Evolutionary conservation across 2,113 vertebrate species (phyloP).

Genomic region (Saguinus imperator): DNA sequence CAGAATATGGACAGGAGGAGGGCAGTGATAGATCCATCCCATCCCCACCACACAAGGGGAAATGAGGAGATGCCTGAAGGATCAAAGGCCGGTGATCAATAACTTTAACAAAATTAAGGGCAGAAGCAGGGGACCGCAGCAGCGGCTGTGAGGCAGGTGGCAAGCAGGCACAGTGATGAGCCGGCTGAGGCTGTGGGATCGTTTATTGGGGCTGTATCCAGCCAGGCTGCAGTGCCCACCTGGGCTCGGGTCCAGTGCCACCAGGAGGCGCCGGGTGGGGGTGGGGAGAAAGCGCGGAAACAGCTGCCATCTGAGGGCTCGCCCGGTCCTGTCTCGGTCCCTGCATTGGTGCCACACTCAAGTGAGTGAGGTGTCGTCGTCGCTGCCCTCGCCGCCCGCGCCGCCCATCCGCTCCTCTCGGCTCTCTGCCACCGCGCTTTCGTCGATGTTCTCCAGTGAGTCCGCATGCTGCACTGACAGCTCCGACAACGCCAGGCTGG

Average conservation of each 20-base stretch:
- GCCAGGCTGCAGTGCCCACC: constrained; percentile 21
- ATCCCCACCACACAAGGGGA: not conserved
- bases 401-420: constrained; percentile 84
- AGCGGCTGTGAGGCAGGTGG: not conserved
- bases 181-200: constrained; percentile 65
- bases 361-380: constrained; percentile 84
- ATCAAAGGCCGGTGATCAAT: not conserved
- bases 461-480: constrained; percentile 93
- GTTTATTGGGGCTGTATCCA: constrained; percentile 73
- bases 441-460: constrained; percentile 96
- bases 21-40: not conserved
- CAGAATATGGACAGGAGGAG: not conserved
- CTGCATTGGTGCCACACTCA: constrained; percentile 56
- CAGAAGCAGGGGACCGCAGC: not conserved
- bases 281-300: constrained; percentile 15
- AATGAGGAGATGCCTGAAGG: not conserved
- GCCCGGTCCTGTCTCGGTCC: constrained; percentile 33
- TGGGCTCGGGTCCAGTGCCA: constrained; percentile 10
- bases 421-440: constrained; percentile 89
- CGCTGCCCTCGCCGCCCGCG: constrained; percentile 89
- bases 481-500: constrained; percentile 89
- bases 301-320: not conserved
- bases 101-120: constrained; percentile 27
- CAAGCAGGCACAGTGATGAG: constrained; percentile 36
- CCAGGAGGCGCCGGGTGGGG: not conserved